Evolutionary conservation across 2,888 invertebrate species (phyloP), one percentile per base, ranked within the genome.

Genomic region (Microplitis manilae): DNA sequence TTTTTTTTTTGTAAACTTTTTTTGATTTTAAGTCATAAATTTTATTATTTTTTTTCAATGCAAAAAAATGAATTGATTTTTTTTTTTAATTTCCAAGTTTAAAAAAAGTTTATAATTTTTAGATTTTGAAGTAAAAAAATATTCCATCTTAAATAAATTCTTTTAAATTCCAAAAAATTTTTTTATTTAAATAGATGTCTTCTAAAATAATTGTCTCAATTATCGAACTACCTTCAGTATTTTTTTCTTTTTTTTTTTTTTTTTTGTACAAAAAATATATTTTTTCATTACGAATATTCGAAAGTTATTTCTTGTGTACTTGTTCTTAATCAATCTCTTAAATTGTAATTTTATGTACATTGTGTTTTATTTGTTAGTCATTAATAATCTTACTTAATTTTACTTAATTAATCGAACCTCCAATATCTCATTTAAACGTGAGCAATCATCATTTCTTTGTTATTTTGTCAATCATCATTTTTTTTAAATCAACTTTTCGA

Each of bases 261-360:
- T 64, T 30, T 20, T 77, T 69, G 30, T 41, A 76, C 50, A 50
- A 50, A 50, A 50, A 50, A 50, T 50, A 50, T 50, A 13, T 13
- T 50, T 50, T 61, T 81, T 80, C 78, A 79, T 76, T 78, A 73
- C 81, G 77, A 71, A 9, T 80, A 80, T 79, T 78, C 75, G 76
- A 61, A 82, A 83, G 84, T 68, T 64, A 81, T 80, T 83, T 71
- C 40, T 6, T 84, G 85, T 86, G 82, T 84, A 86, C 85, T 85
- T 30, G 8, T 84, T 84, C 83, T 85, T 83, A 84, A 81, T 84
- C 83, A 84, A 86, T 50, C 83, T 84, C 81, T 83, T 84, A 40
- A 15, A 15, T 67, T 38, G 85, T 82, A 82, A 81, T 82, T 75
- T 81, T 87, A 87, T 85, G 77, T 85, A 85, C 84, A 86, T 78